A percentile compares a stretch with the other conserved stretches of the same genome.
Evolutionary conservation across 1,140 invertebrate species (phyloP).

Genomic region (Drosophila auraria): DNA sequence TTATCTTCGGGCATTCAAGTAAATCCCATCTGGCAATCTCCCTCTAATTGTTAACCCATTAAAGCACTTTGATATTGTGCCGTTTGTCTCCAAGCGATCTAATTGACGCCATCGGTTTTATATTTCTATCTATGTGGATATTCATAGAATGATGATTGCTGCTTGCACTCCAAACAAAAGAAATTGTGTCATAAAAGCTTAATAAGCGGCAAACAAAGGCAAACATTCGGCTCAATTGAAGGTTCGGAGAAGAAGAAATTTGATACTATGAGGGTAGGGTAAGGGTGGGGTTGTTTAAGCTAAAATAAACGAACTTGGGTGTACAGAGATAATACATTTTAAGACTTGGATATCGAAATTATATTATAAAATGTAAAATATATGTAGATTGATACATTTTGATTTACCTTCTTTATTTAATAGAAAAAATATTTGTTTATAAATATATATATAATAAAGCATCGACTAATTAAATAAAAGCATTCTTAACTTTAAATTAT

Average conservation of each 20-base stretch:
- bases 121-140: constrained; percentile 52
- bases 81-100: constrained; percentile 34
- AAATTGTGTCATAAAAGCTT: constrained; percentile 37
- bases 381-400: neutral
- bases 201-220: constrained; percentile 50
- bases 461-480: too few species aligned
- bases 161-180: constrained; percentile 36
- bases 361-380: neutral
- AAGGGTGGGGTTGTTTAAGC: neutral
- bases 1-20: constrained; percentile 15
- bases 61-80: constrained; percentile 12
- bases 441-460: too few species aligned
- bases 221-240: constrained; percentile 71
- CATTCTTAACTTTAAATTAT: too few species aligned
- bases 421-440: neutral
- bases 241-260: constrained; percentile 30
- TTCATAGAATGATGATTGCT: constrained; percentile 29
- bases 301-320: neutral
- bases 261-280: neutral
- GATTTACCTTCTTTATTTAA: too few species aligned
- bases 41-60: constrained; percentile 31
- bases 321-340: neutral
- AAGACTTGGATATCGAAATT: neutral
- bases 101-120: constrained; percentile 61
- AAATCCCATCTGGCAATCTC: constrained; percentile 41